These are phyloP conservation scores for Eristalinus sepulchralis DNA, from an alignment of 2,888 invertebrate genomes.

Conservation along the genomic window DNA sequence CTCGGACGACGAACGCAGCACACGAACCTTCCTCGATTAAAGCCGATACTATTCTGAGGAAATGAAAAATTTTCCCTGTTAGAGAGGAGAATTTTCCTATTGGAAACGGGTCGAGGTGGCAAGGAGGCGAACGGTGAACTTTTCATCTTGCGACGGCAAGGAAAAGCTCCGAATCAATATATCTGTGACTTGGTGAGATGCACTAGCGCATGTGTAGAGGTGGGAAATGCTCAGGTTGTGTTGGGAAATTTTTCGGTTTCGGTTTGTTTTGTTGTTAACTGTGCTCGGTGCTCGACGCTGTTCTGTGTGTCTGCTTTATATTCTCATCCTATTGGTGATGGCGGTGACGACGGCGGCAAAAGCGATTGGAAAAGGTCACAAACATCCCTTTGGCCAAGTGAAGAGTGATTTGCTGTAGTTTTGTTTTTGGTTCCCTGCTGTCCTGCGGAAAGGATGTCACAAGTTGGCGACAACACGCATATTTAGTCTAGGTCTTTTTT, in stretches of 20 bases:
- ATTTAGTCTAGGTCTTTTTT: constrained; percentile 68
- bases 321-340: constrained; percentile 54
- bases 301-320: constrained; percentile 43
- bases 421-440: constrained; percentile 27
- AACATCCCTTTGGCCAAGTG: constrained; percentile 69
- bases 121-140: constrained; percentile 8
- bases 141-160: constrained; percentile 61
- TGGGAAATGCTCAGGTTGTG: constrained; percentile 59
- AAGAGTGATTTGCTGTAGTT: constrained; percentile 38
- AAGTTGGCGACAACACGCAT: constrained; percentile 70
- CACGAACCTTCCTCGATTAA: constrained; percentile 80
- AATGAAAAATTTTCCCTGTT: constrained; percentile 49
- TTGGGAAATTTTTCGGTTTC: constrained; percentile 66
- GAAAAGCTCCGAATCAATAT: constrained; percentile 68
- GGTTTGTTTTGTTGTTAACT: constrained; percentile 66
- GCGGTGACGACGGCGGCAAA: constrained; percentile 8
- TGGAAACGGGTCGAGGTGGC: background rate
- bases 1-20: constrained; percentile 75
- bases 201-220: constrained; percentile 57
- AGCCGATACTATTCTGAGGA: constrained; percentile 80
- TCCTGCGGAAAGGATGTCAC: constrained; percentile 70
- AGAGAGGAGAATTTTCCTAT: constrained; percentile 59
- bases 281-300: constrained; percentile 2
- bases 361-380: constrained; percentile 45
- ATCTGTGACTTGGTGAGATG: constrained; percentile 65